A percentile compares a stretch with the other conserved stretches of the same genome.
These are phyloP conservation scores for Metopia argyrocephala DNA, from an alignment of 2,888 invertebrate genomes.

Conservation along the genomic window DNA sequence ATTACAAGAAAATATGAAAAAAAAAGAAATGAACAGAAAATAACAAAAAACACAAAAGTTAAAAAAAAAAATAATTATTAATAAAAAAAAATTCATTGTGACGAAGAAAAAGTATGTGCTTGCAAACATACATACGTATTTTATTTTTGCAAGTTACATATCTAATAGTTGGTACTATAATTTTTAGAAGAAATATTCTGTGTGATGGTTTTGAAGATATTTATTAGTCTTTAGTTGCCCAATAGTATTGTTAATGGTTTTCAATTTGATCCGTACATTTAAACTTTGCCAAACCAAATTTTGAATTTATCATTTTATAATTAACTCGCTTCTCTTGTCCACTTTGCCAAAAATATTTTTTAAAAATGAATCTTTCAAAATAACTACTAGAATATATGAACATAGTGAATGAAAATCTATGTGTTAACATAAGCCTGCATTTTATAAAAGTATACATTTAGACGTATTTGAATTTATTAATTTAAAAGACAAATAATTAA, in stretches of 20 bases:
- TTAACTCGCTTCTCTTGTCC: too few species aligned
- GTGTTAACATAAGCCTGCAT: too few species aligned
- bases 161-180: neutral
- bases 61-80: conserved; percentile 39
- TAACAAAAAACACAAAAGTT: conserved; percentile 50
- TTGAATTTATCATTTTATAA: too few species aligned
- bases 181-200: neutral
- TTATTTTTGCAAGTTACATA: neutral
- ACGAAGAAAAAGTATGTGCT: conserved; percentile 18
- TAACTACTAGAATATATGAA: too few species aligned
- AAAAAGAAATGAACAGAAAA: conserved; percentile 30
- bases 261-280: neutral
- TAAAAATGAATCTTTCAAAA: neutral
- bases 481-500: too few species aligned
- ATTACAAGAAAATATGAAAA: conserved; percentile 25
- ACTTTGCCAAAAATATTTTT: neutral
- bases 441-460: too few species aligned
- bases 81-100: conserved; percentile 29
- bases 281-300: neutral
- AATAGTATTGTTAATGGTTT: neutral
- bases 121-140: neutral
- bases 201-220: conserved; percentile 30
- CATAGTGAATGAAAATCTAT: too few species aligned
- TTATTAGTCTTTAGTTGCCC: neutral
- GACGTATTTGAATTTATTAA: too few species aligned